A percentile compares a stretch with the other conserved stretches of the same genome.
Conservation (phyloP, 1,140 invertebrate genomes). For the Eriocheir sinensis region DNA sequence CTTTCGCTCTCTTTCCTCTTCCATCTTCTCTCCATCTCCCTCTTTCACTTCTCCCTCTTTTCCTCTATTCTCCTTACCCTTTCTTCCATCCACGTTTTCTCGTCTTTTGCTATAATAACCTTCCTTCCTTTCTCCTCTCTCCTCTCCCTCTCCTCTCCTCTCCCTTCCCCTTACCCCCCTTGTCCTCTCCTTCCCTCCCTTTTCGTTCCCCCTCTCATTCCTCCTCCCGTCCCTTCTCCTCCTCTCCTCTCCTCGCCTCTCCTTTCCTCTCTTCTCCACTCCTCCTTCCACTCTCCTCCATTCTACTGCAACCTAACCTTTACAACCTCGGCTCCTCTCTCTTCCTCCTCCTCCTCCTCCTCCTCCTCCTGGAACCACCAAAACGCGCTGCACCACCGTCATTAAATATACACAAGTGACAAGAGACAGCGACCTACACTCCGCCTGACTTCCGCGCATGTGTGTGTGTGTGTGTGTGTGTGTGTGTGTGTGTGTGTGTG, state of each 20-base stretch:
- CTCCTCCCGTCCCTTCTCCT: neutral
- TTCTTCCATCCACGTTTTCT: neutral
- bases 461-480: neutral
- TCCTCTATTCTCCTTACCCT: neutral
- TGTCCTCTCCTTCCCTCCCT: neutral
- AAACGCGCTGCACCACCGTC: neutral
- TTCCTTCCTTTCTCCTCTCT: neutral
- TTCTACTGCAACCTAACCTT: neutral
- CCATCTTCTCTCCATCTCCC: neutral
- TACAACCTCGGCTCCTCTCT: neutral
- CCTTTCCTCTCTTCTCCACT: neutral
- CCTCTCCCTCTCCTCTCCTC: neutral
- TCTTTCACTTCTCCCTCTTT: neutral
- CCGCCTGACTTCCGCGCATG: neutral
- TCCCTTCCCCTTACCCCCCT: neutral
- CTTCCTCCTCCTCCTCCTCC: neutral
- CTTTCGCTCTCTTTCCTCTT: neutral
- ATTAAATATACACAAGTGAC: neutral
- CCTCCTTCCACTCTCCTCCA: neutral
- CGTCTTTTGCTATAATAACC: neutral
- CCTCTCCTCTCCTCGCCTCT: neutral
- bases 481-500: slow-evolving; percentile 14
- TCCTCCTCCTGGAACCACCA: neutral
- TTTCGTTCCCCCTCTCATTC: neutral
- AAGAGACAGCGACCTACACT: neutral